Percentiles rank a stretch among this genome's conserved stretches.
These are phyloP conservation scores for Diabrotica undecimpunctata DNA, from an alignment of 1,140 invertebrate species.

Conservation along the genomic window DNA sequence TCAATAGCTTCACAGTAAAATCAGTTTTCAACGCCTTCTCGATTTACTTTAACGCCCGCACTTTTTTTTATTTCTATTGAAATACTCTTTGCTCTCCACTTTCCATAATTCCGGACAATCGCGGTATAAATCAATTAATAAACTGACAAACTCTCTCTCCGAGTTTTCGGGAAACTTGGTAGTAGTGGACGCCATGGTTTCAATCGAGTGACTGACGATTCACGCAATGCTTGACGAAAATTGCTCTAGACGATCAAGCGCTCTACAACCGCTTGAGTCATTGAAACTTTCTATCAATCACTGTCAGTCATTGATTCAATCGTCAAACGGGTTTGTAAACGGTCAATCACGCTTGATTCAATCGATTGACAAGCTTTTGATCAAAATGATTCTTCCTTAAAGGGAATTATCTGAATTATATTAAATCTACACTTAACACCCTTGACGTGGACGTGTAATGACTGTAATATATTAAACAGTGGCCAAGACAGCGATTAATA, in stretches of 20 bases:
- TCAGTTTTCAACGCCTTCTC: not conserved
- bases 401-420: too few relatives aligned
- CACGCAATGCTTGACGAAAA: not conserved
- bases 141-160: not conserved
- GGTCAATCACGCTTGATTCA: not conserved
- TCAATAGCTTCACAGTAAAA: slow-evolving; percentile 1
- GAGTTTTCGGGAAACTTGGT: not conserved
- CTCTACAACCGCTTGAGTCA: not conserved
- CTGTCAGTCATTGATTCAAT: not conserved
- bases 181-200: too few relatives aligned
- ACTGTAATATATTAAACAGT: too few relatives aligned
- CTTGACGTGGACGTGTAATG: too few relatives aligned
- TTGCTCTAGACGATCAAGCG: not conserved
- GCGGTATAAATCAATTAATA: not conserved
- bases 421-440: too few relatives aligned
- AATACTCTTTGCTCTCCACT: not conserved
- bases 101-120: not conserved
- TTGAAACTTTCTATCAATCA: not conserved
- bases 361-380: too few relatives aligned
- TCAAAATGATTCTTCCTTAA: too few relatives aligned
- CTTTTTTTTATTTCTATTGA: slow-evolving; percentile 7
- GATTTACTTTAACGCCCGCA: not conserved
- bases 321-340: not conserved
- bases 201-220: not conserved
- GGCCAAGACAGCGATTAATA: too few relatives aligned